Conservation (phyloP, 2,113 vertebrate species). For the Charadrius vociferus region DNA sequence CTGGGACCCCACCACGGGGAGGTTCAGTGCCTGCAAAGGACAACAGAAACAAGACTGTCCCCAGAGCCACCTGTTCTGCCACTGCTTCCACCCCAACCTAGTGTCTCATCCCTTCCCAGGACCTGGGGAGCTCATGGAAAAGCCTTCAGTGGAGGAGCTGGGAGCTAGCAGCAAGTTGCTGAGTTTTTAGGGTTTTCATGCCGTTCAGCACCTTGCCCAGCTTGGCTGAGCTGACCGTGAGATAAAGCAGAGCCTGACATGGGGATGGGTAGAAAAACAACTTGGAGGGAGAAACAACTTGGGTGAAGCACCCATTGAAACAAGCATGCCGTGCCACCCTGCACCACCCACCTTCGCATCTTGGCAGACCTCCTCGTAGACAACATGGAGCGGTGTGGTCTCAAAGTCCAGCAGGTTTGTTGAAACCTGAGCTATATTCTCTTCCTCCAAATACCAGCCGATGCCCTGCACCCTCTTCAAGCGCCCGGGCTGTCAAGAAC, state of each 20-base stretch:
- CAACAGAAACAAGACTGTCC: background rate
- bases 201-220: background rate
- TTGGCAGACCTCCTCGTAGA: constrained; percentile 86
- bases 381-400: constrained; percentile 79
- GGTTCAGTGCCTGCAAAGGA: constrained; percentile 80
- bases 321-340: rapidly evolving
- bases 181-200: background rate
- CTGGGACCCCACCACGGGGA: constrained; percentile 94
- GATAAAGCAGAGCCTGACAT: background rate
- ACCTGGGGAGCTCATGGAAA: background rate
- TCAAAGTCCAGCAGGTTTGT: constrained; percentile 93
- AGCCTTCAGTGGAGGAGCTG: background rate
- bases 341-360: constrained; percentile 77
- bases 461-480: constrained; percentile 91
- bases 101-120: background rate
- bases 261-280: background rate
- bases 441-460: constrained; percentile 93
- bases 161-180: background rate
- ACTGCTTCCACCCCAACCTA: background rate
- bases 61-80: background rate
- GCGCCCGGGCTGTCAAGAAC: constrained; percentile 80
- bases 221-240: background rate
- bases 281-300: background rate
- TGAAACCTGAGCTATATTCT: constrained; percentile 92
- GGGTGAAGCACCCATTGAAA: background rate